Evolutionary conservation across 1,140 invertebrate species (phyloP).

Genomic region (Melitaea cinxia): DNA sequence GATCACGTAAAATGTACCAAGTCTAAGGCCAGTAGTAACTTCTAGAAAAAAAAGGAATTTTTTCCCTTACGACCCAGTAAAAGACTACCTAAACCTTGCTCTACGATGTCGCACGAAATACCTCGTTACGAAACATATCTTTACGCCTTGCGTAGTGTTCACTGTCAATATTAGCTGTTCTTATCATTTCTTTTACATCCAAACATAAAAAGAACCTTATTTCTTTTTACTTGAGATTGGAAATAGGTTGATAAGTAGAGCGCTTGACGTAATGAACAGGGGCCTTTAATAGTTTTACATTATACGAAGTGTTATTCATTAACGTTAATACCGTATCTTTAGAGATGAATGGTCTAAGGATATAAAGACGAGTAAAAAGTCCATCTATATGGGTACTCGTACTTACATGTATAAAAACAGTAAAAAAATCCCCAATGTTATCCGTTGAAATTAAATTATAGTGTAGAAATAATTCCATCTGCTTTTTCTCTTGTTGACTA

Average conservation of each 20-base stretch:
- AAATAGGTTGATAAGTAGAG: not conserved
- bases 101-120: not conserved
- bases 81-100: constrained; percentile 18
- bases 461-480: too few species aligned
- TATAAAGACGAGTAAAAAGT: too few species aligned
- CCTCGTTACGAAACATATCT: constrained; percentile 22
- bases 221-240: not conserved
- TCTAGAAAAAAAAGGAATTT: not conserved
- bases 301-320: too few species aligned
- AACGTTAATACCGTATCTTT: too few species aligned
- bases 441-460: too few species aligned
- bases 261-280: too few species aligned
- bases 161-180: constrained; percentile 22
- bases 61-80: not conserved
- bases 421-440: too few species aligned
- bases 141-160: constrained; percentile 6
- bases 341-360: too few species aligned
- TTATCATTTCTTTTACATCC: not conserved
- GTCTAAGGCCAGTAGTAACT: not conserved
- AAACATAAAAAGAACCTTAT: not conserved
- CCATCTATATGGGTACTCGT: too few species aligned
- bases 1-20: not conserved
- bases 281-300: too few species aligned
- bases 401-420: too few species aligned
- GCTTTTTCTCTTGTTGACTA: too few species aligned